Percentiles rank a stretch among this genome's conserved stretches.
Evolutionary conservation across 30 jellyfish, hydroid and myxozoan species (phyloP).

Genomic region (Nemopilema nomurai): DNA sequence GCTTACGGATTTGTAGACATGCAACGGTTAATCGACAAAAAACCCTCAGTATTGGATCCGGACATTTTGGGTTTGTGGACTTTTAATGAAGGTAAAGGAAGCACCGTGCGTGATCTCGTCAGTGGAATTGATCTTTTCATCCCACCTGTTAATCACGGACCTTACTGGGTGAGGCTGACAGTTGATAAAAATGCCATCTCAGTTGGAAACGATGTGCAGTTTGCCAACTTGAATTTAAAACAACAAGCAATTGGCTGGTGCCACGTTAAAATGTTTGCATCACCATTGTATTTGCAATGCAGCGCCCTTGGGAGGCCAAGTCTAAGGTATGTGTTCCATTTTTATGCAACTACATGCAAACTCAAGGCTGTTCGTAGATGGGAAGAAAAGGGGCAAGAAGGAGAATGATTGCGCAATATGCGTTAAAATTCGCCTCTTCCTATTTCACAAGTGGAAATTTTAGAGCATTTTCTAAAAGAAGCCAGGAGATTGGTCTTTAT

Average conservation of each 20-base stretch:
- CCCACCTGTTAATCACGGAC: slow-evolving; percentile 50
- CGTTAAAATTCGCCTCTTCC: not conserved
- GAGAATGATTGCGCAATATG: not conserved
- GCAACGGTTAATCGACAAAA: not conserved
- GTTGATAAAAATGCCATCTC: slow-evolving; percentile 23
- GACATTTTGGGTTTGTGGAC: slow-evolving; percentile 49
- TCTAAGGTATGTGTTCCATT: slow-evolving; percentile 20
- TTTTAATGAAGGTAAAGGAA: slow-evolving; percentile 61
- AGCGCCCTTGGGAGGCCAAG: slow-evolving; percentile 42
- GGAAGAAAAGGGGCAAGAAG: too few species aligned
- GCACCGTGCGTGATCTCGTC: slow-evolving; percentile 38
- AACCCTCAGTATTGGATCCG: slow-evolving; percentile 5
- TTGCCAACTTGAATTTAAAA: slow-evolving; percentile 2
- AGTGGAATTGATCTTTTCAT: slow-evolving; percentile 40
- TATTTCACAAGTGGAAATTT: not conserved
- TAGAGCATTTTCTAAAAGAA: too few species aligned
- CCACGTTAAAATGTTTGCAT: slow-evolving; percentile 40
- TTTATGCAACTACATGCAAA: too few species aligned
- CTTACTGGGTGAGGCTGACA: slow-evolving; percentile 63
- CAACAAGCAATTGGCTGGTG: slow-evolving; percentile 64
- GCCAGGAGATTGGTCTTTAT: too few species aligned
- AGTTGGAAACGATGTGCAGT: slow-evolving; percentile 54
- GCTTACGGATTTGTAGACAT: slow-evolving; percentile 61
- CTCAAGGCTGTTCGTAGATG: too few species aligned
- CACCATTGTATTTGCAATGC: slow-evolving; percentile 54